Evolutionary conservation across 2,113 vertebrate species (phyloP).

Genomic region (Promerops cafer): DNA sequence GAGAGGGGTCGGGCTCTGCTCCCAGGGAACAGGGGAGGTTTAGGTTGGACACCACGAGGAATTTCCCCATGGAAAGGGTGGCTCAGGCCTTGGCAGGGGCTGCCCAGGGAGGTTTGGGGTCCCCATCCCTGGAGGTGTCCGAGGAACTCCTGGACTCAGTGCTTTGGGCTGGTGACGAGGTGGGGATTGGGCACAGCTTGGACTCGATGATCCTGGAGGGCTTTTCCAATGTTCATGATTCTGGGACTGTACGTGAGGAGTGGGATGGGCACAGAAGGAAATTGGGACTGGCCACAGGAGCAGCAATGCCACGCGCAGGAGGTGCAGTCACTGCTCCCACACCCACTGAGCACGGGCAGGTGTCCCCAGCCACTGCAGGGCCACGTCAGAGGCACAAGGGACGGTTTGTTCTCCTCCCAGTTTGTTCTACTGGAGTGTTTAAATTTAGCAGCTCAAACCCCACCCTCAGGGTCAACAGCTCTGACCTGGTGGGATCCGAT

Average conservation of each 20-base stretch:
- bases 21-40: background rate
- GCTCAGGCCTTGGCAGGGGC: rapidly evolving
- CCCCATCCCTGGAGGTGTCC: background rate
- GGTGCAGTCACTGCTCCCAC: background rate
- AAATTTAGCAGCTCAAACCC: background rate
- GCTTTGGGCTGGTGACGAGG: background rate
- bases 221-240: background rate
- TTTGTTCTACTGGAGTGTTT: background rate
- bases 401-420: background rate
- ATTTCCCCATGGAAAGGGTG: background rate
- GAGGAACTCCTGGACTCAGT: rapidly evolving
- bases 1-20: rapidly evolving
- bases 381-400: rapidly evolving
- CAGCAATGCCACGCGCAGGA: background rate
- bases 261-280: background rate
- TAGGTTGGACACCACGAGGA: background rate
- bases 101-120: background rate
- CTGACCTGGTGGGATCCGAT: background rate
- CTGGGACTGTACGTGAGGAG: background rate
- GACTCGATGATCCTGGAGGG: rapidly evolving
- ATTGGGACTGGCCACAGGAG: rapidly evolving
- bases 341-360: background rate
- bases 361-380: background rate
- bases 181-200: background rate
- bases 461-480: background rate